Conservation (phyloP, 2,888 invertebrate species). For the Formica aserva region DNA sequence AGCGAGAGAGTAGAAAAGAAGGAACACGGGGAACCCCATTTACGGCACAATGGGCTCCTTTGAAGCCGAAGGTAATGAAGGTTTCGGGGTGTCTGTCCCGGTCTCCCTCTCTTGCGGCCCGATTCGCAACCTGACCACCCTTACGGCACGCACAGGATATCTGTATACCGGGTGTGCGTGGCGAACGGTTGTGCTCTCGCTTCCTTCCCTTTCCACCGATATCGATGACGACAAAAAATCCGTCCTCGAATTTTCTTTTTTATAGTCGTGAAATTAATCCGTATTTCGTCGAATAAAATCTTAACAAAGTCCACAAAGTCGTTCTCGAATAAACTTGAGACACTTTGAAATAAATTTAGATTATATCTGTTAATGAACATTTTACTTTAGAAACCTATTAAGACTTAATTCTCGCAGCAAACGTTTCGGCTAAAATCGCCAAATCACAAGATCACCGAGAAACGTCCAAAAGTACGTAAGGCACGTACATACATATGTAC, state of each 20-base stretch:
- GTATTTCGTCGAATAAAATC: neutral
- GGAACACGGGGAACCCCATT: conserved; percentile 78
- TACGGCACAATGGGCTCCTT: conserved; percentile 82
- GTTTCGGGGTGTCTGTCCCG: conserved; percentile 79
- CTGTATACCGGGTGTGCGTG: conserved; percentile 74
- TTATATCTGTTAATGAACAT: neutral
- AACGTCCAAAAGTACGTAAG: conserved; percentile 21
- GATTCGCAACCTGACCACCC: conserved; percentile 80
- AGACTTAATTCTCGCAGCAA: neutral
- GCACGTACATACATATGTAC: conserved; percentile 8
- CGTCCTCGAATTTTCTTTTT: neutral
- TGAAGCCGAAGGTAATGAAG: conserved; percentile 81
- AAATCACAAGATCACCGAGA: conserved; percentile 9
- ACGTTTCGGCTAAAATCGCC: neutral
- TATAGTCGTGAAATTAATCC: neutral
- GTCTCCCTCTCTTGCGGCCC: conserved; percentile 71
- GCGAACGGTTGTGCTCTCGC: conserved; percentile 9
- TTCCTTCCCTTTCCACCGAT: conserved; percentile 24
- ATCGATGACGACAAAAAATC: neutral
- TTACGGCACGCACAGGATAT: conserved; percentile 76
- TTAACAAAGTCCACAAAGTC: neutral
- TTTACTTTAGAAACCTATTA: neutral
- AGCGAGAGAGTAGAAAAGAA: conserved; percentile 65
- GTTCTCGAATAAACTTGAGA: neutral
- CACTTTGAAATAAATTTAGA: conserved; percentile 1